Evolutionary conservation across 2,797 vertebrate species (phyloP), one percentile per base, ranked within the genome.

Genomic region (Acipenser ruthenus): DNA sequence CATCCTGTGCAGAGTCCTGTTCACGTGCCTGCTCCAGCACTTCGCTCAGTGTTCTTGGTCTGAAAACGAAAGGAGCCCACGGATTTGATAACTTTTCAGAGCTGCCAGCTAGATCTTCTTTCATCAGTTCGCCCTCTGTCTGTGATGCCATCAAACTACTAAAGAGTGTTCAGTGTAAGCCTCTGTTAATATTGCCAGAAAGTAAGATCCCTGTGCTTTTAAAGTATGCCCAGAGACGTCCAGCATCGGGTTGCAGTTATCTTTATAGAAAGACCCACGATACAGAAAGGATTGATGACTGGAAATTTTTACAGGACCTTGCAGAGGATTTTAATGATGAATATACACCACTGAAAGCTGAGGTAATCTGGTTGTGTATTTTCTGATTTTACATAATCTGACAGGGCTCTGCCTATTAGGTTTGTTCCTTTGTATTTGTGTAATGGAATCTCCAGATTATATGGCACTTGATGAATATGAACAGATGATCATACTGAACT

Each of bases 321-420:
- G 73, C 86, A 64, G 84, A 87, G 70, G 84, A 87, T 65, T 90
- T 88, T 82, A 79, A 87, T 73, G 87, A 91, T 75, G 77, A 90
- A 68, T 91, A 88, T 73, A 73, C 65, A 47, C 74, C 84, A 69
- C 67, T 88, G 62, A 83, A 66, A 75, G 69, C 71, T 61, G 75
- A 90, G 89, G 89, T 90, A 77, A 67, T 63, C 11, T 56, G 58
- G 49, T 49, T 50, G 13, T 47, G 23, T 37, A 3, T 3, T 2
- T 37, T 37, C 23, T 37, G 23, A 37, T 18, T 18, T 37, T 37
- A 37, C 23, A 37, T 37, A 37, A 3, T 37, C 23, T 37, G 23
- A 37, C 23, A 37, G 23, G 23, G 23, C 23, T 37, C 23, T 37
- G 23, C 23, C 23, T 37, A 4, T 37, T 37, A 37, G 23, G 23